Base-by-base conservation (phyloP, 2,797 vertebrate species). In the Halcyon smyrnensis region DNA sequence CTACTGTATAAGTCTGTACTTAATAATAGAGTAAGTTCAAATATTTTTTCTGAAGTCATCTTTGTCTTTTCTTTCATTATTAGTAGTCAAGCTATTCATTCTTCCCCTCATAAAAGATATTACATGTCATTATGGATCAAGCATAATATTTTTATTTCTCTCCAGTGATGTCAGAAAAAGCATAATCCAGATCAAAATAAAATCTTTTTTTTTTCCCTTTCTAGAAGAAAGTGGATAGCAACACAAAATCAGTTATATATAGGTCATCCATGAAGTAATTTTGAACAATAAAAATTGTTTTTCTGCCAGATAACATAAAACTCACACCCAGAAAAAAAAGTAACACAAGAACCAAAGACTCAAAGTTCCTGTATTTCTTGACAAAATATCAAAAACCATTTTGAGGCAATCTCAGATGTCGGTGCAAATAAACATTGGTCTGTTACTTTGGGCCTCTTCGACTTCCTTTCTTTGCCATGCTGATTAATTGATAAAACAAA, bases 141-240 rank as follows among this genome's bases (percentile, higher is more conserved):
- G 8, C 46, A 67, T 64, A 92, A 65, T 94, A 84, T 89, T 90
- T 96, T 94, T 85, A 59, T 95, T 96, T 84, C 20, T 90, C 57
- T 92, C 51, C 24, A 81, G n/a, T 73, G 45, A 85, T 68, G 50
- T 68, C 46, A 78, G 63, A 93, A 87, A 82, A 89, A 89, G 50
- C n/a, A 53, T 34, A 68, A 41, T 25, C 43, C 48, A 79, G 79
- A 94, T 13, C 15, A 84, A n/a, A 81, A 65, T 46, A 91, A 94
- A 95, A 77, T 83, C 1, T 56, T 45, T 78, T 45, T 45, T n/a
- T 91, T 85, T 1, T 69, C 45, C 67, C 39, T 91, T 94, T 82
- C 88, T 27, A 79, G 34, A 15, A 43, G 36, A 65, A 53, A 91
- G 19, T 56, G 34, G 53, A 43, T 43, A 87, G 37, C 62, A 90